Percentiles rank a stretch among this genome's conserved stretches.
phyloP scores from a whole-genome alignment of 2,888 invertebrate genomes.

The Drosophila melanocephala region DNA sequence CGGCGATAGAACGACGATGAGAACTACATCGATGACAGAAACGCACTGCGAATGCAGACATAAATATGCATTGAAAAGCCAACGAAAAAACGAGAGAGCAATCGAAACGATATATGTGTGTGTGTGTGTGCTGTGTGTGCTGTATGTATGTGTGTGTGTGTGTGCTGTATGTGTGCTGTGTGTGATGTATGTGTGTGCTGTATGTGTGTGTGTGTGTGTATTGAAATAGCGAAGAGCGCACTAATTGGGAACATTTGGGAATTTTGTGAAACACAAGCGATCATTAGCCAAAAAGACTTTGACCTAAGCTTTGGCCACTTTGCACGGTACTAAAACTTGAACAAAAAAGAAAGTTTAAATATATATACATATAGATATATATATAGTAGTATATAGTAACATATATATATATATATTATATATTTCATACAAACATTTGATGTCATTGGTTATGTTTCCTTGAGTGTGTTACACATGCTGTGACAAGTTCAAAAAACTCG shows the following conservation, averaged over 20 bases:
- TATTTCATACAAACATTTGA: not conserved
- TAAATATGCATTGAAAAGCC: slow-evolving; percentile 3
- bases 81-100: slow-evolving; percentile 2
- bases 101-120: not conserved
- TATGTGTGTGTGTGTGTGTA: not conserved
- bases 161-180: not conserved
- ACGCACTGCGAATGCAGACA: slow-evolving; percentile 39
- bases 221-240: not conserved
- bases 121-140: not conserved
- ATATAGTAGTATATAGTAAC: not conserved
- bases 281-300: slow-evolving; percentile 21
- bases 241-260: slow-evolving; percentile 3
- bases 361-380: not conserved
- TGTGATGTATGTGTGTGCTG: not conserved
- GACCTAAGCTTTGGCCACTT: not conserved
- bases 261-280: slow-evolving; percentile 13
- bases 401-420: not conserved
- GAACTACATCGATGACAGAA: slow-evolving; percentile 19
- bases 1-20: slow-evolving; percentile 9
- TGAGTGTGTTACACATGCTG: not conserved
- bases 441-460: not conserved
- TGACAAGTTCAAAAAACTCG: not conserved
- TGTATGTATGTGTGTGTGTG: not conserved
- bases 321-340: not conserved
- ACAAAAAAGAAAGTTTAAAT: not conserved